Percentiles rank a stretch among this genome's conserved stretches.
Evolutionary conservation across 2,113 vertebrate species (phyloP).

Genomic region (Elephantulus edwardii): DNA sequence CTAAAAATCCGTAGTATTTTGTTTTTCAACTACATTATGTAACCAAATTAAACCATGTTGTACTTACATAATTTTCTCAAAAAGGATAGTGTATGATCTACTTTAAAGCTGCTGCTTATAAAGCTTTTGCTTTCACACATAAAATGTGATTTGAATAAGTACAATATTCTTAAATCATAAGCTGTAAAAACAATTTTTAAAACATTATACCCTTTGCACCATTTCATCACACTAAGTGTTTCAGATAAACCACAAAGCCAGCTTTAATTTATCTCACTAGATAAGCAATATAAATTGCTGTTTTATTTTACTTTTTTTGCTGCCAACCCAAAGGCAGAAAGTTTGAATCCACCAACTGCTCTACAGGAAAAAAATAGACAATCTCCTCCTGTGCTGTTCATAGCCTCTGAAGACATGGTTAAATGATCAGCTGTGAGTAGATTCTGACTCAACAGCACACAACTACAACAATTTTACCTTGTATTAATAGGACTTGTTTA

Average conservation of each 20-base stretch:
- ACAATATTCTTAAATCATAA: neutral
- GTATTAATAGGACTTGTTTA: neutral
- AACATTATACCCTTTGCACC: neutral
- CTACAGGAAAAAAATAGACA: too few species aligned
- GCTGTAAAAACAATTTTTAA: neutral
- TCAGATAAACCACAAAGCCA: neutral
- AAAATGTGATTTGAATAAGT: neutral
- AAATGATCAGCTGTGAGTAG: too few species aligned
- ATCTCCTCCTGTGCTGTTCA: too few species aligned
- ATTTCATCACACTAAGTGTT: neutral
- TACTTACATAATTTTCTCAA: constrained; percentile 2
- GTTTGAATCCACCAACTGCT: too few species aligned
- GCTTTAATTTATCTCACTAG: neutral
- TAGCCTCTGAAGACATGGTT: too few species aligned
- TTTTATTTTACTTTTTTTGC: neutral
- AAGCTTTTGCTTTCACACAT: neutral
- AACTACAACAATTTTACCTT: constrained; percentile 11
- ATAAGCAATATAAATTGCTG: neutral
- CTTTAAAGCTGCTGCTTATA: neutral
- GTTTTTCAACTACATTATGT: neutral
- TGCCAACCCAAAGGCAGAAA: too few species aligned
- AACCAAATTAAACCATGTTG: neutral
- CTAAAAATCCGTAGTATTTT: neutral
- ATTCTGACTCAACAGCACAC: too few species aligned
- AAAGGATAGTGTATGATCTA: neutral